Evolutionary conservation across 2,888 invertebrate species (phyloP).

Genomic region (Caenorhabditis imperialis): DNA sequence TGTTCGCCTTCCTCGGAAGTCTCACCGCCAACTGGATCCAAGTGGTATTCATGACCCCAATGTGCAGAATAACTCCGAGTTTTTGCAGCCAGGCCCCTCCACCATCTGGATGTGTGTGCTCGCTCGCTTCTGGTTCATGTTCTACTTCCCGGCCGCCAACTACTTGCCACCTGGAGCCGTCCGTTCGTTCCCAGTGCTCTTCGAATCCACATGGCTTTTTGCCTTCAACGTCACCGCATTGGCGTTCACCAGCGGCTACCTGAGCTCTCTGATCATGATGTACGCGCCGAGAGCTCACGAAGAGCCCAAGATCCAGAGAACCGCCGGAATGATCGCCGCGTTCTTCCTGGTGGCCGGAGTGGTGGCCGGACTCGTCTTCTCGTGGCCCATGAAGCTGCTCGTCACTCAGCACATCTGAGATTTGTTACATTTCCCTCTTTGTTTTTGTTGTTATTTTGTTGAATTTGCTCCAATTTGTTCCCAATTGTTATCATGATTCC

Average conservation of each 20-base stretch:
- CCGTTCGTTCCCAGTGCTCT: slow-evolving; percentile 83
- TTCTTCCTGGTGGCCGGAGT: slow-evolving; percentile 85
- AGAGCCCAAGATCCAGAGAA: slow-evolving; percentile 25
- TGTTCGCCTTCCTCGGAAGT: slow-evolving; percentile 93
- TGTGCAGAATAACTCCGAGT: no score
- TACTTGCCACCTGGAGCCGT: slow-evolving; percentile 82
- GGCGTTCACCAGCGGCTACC: slow-evolving; percentile 92
- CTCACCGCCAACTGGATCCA: slow-evolving; percentile 83
- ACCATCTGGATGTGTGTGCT: slow-evolving; percentile 85
- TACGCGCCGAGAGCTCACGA: slow-evolving; percentile 84
- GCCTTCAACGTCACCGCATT: slow-evolving; percentile 82
- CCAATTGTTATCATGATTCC: no score
- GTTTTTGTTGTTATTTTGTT: no score
- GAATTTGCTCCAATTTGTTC: no score
- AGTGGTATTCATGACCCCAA: no score
- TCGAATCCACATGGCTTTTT: slow-evolving; percentile 83
- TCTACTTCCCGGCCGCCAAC: slow-evolving; percentile 92
- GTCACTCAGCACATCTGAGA: no score
- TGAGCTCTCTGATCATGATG: slow-evolving; percentile 93
- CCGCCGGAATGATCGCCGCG: slow-evolving; percentile 85
- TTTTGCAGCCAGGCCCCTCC: slow-evolving; percentile 85
- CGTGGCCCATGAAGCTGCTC: slow-evolving; percentile 34
- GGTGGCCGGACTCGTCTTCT: slow-evolving; percentile 57
- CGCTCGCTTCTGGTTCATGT: slow-evolving; percentile 87
- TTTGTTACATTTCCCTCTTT: no score